Evolutionary conservation across 2,113 vertebrate species (phyloP).

Genomic region (Otolemur garnettii): DNA sequence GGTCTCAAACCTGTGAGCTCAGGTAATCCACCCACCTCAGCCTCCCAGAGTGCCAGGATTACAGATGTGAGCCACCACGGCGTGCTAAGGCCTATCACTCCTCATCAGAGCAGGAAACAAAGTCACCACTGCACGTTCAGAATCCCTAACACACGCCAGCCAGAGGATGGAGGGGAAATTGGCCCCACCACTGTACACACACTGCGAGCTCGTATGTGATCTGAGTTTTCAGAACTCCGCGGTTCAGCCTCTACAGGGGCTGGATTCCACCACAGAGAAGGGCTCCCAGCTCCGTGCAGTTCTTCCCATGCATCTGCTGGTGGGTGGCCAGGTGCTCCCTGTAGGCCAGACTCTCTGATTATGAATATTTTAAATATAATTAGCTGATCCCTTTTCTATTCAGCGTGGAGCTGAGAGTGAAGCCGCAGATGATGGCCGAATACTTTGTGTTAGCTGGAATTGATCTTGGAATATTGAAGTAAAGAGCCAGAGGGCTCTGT

Average conservation of each 20-base stretch:
- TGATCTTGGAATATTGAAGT: constrained; percentile 43
- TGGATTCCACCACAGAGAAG: not conserved
- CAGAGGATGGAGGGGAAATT: not conserved
- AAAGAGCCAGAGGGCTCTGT: not conserved
- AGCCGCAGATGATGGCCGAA: constrained; percentile 39
- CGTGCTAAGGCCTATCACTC: not conserved
- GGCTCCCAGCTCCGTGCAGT: not conserved
- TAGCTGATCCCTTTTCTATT: constrained; percentile 31
- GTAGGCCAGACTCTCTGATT: not conserved
- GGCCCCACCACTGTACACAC: accelerated
- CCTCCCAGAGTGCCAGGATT: too few species aligned
- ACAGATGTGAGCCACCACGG: too few species aligned
- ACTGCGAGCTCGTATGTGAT: accelerated
- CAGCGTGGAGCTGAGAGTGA: not conserved
- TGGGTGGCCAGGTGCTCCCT: not conserved
- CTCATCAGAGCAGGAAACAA: not conserved
- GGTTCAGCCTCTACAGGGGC: not conserved
- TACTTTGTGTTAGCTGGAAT: constrained; percentile 16
- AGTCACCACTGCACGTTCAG: not conserved
- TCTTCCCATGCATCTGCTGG: not conserved
- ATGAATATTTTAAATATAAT: constrained; percentile 17
- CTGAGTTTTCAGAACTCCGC: not conserved
- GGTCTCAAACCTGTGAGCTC: too few species aligned
- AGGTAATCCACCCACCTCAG: too few species aligned
- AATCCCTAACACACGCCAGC: not conserved